Conservation (phyloP, 2,888 invertebrate genomes). For the Pollenia griseotomentosa region DNA sequence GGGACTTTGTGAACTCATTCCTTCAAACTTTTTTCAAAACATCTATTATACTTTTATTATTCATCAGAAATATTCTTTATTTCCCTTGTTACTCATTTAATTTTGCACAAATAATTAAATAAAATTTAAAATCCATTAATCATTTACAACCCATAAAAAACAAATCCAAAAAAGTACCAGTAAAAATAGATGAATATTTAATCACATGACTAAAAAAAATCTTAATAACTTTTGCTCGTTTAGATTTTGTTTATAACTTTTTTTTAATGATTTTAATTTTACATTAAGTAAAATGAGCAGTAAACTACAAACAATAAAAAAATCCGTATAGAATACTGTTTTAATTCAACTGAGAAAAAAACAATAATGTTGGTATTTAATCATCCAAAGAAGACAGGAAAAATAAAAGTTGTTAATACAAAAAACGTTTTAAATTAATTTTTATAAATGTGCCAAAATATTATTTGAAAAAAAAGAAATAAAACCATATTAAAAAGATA, state of each 20-base stretch:
- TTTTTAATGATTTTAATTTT: slow-evolving; percentile 30
- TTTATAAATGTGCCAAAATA: slow-evolving; percentile 76
- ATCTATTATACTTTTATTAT: no score
- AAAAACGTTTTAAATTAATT: slow-evolving; percentile 76
- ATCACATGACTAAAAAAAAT: slow-evolving; percentile 41
- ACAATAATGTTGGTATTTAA: slow-evolving; percentile 37
- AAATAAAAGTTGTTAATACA: slow-evolving; percentile 54
- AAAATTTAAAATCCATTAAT: slow-evolving; percentile 43
- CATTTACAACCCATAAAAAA: slow-evolving; percentile 11
- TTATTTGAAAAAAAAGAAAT: slow-evolving; percentile 69
- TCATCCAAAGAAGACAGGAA: slow-evolving; percentile 21
- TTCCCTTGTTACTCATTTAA: slow-evolving; percentile 3
- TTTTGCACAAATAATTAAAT: slow-evolving; percentile 28
- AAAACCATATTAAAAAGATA: background rate
- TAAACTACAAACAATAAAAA: slow-evolving; percentile 12
- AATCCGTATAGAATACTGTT: slow-evolving; percentile 2
- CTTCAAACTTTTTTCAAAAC: no score
- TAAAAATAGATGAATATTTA: slow-evolving; percentile 18
- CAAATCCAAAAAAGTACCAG: background rate
- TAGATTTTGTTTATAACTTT: slow-evolving; percentile 22
- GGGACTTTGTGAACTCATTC: no score
- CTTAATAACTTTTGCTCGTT: slow-evolving; percentile 19
- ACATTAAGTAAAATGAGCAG: slow-evolving; percentile 37
- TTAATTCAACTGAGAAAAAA: slow-evolving; percentile 1
- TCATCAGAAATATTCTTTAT: background rate